phyloP scores from a whole-genome alignment of 2,797 vertebrate species.

The Arrhamphus sclerolepis region DNA sequence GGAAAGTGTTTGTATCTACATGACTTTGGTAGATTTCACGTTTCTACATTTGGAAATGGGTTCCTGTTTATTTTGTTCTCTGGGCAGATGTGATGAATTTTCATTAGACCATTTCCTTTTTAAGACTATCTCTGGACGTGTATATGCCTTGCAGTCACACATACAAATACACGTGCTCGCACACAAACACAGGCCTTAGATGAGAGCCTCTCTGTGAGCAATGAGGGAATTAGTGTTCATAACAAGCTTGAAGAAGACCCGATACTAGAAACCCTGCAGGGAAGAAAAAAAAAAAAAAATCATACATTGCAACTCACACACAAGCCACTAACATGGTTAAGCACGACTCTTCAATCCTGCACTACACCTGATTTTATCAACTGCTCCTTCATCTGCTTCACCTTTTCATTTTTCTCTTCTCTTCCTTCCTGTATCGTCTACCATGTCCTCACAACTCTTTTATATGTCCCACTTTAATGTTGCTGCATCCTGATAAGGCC shows the following conservation, averaged over 20 bases:
- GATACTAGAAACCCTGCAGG: constrained; percentile 37
- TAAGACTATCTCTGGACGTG: constrained; percentile 54
- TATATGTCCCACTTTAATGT: constrained; percentile 57
- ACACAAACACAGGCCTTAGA: constrained; percentile 36
- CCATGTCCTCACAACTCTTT: constrained; percentile 39
- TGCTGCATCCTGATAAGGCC: constrained; percentile 47
- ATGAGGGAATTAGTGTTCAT: constrained; percentile 62
- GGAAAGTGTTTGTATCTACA: not conserved
- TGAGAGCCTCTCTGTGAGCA: constrained; percentile 55
- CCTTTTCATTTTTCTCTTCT: constrained; percentile 28
- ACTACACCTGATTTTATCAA: constrained; percentile 46
- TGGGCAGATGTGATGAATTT: constrained; percentile 66
- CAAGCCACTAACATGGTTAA: constrained; percentile 1
- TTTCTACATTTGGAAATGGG: constrained; percentile 29
- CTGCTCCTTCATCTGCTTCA: constrained; percentile 35
- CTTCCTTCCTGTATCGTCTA: constrained; percentile 39
- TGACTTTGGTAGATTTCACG: constrained; percentile 23
- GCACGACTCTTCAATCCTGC: constrained; percentile 6
- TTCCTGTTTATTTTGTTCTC: constrained; percentile 29
- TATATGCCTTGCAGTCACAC: constrained; percentile 49
- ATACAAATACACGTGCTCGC: constrained; percentile 16
- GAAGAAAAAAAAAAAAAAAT: constrained; percentile 16
- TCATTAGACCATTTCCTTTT: constrained; percentile 65
- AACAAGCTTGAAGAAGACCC: constrained; percentile 57
- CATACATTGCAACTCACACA: constrained; percentile 18